These are phyloP conservation scores for Turritopsis dohrnii DNA, from an alignment of 30 jellyfish, hydroid and myxozoan genomes.

Conservation along the genomic window DNA sequence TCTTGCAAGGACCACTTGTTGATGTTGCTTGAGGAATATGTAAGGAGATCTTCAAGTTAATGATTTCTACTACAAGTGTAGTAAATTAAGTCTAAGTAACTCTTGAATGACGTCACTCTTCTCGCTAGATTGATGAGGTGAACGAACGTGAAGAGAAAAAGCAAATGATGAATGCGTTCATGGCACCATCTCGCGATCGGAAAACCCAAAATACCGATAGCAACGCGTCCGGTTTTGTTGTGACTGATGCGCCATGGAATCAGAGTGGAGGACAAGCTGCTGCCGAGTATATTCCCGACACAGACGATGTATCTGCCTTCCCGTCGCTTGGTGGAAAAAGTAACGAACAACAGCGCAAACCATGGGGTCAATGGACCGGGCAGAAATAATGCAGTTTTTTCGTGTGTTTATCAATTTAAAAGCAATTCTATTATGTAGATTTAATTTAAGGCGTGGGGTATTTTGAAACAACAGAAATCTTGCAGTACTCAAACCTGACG, in stretches of 20 bases:
- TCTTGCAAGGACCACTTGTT: slow-evolving; percentile 86
- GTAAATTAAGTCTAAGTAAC: too few relatives aligned
- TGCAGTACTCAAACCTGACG: background rate
- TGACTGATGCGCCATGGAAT: slow-evolving; percentile 92
- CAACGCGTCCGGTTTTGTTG: slow-evolving; percentile 70
- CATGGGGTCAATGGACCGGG: slow-evolving; percentile 94
- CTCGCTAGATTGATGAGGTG: slow-evolving; percentile 73
- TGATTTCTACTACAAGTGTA: slow-evolving; percentile 8
- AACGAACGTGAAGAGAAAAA: slow-evolving; percentile 67
- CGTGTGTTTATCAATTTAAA: background rate
- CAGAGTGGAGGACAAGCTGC: background rate
- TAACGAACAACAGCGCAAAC: slow-evolving; percentile 37
- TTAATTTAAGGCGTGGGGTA: background rate
- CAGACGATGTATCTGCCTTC: slow-evolving; percentile 59
- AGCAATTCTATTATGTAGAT: background rate
- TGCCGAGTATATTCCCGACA: slow-evolving; percentile 58
- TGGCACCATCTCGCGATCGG: slow-evolving; percentile 37
- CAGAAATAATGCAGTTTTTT: background rate
- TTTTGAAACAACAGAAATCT: background rate
- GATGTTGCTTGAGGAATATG: slow-evolving; percentile 82
- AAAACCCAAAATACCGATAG: slow-evolving; percentile 20
- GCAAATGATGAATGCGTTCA: slow-evolving; percentile 53
- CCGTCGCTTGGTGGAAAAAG: slow-evolving; percentile 65
- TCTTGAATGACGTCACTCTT: too few relatives aligned
- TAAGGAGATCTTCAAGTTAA: slow-evolving; percentile 35